These are phyloP conservation scores for Danionella dracula DNA, from an alignment of 2,797 vertebrate genomes.

Conservation along the genomic window DNA sequence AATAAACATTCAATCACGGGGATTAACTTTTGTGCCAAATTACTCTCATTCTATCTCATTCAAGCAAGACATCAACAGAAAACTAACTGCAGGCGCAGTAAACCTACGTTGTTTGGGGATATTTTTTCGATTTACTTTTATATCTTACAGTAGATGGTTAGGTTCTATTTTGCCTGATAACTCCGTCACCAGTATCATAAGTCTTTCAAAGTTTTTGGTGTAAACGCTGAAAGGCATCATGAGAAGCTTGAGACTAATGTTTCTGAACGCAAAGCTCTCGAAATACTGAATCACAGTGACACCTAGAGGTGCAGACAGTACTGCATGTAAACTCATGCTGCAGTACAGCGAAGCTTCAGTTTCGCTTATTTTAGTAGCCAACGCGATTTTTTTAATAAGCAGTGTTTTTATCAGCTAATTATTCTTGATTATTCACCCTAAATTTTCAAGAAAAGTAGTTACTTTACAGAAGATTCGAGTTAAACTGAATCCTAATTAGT, in stretches of 20 bases:
- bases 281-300: conserved; percentile 75
- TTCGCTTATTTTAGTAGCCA: too few relatives aligned
- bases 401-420: too few relatives aligned
- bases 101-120: not conserved
- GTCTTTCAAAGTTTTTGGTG: not conserved
- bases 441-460: too few relatives aligned
- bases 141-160: not conserved
- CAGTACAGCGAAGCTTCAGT: too few relatives aligned
- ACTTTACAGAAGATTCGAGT: too few relatives aligned
- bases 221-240: conserved; percentile 3
- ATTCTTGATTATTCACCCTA: too few relatives aligned
- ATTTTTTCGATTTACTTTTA: not conserved
- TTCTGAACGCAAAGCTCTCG: conserved; percentile 35
- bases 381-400: too few relatives aligned
- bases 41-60: not conserved
- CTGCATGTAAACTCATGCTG: conserved; percentile 15
- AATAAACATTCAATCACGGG: conserved; percentile 51
- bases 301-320: conserved; percentile 64
- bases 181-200: too few relatives aligned
- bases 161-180: too few relatives aligned
- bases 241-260: conserved; percentile 27
- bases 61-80: not conserved
- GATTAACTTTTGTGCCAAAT: conserved; percentile 48
- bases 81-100: too few relatives aligned
- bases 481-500: too few relatives aligned